Evolutionary conservation across 2,113 vertebrate species (phyloP).

Genomic region (Neopipo cinnamomea): DNA sequence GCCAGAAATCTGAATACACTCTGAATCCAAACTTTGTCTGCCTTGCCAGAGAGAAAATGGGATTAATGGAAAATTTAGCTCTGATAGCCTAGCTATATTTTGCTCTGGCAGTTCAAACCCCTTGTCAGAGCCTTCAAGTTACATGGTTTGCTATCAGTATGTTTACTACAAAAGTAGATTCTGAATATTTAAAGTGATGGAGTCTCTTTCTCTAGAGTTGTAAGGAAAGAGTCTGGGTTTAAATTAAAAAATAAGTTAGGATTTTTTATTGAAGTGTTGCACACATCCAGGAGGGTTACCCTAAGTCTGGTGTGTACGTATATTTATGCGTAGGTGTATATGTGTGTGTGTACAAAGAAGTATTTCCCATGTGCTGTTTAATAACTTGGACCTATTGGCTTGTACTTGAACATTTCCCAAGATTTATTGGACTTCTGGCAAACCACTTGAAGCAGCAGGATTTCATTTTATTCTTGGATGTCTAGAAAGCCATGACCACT

Average conservation of each 20-base stretch:
- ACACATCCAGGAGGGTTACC: neutral
- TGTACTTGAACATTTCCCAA: neutral
- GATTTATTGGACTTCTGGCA: neutral
- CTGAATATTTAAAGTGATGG: neutral
- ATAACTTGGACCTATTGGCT: neutral
- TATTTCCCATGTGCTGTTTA: neutral
- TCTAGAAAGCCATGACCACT: neutral
- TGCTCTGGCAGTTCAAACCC: neutral
- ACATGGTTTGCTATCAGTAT: neutral
- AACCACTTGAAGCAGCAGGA: neutral
- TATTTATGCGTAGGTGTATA: neutral
- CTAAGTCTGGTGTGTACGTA: neutral
- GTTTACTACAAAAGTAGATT: neutral
- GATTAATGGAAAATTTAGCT: neutral
- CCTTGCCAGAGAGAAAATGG: neutral
- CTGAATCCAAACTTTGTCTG: neutral
- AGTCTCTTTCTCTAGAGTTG: neutral
- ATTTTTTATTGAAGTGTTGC: neutral
- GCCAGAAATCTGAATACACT: neutral
- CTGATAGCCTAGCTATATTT: neutral
- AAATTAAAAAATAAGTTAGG: neutral
- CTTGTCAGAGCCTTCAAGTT: neutral
- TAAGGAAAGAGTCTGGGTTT: neutral
- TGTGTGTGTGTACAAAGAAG: neutral
- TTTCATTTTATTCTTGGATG: neutral